Percentiles rank a stretch among this genome's conserved stretches.
Conservation (phyloP, 2,888 invertebrate genomes). For the Nemotelus pantherinus region DNA sequence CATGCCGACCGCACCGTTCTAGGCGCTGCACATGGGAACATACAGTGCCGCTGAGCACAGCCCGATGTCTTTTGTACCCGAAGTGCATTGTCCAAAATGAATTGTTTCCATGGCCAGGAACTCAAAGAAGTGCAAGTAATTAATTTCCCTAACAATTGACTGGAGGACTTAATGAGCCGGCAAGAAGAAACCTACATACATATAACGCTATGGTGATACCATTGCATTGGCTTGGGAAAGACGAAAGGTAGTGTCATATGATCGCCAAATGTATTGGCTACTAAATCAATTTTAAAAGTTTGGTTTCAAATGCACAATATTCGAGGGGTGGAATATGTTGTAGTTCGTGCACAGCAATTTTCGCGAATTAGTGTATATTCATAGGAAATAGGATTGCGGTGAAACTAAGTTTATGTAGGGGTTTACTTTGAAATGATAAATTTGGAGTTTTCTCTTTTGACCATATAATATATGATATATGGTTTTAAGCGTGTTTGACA, state of each 20-base stretch:
- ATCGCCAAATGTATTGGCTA: not conserved
- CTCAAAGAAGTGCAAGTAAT: conserved; percentile 22
- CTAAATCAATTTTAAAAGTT: not conserved
- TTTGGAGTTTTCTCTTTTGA: too few species aligned
- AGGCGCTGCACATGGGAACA: conserved; percentile 4
- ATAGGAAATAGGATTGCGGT: too few species aligned
- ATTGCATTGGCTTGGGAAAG: not conserved
- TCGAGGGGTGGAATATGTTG: too few species aligned
- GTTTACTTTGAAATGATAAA: too few species aligned
- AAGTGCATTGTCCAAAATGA: not conserved
- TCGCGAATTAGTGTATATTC: too few species aligned
- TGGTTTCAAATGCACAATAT: not conserved
- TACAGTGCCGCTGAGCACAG: not conserved
- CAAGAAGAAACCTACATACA: not conserved
- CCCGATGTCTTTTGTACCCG: not conserved
- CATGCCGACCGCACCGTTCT: not conserved
- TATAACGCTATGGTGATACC: not conserved
- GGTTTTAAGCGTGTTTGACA: too few species aligned
- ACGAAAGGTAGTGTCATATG: conserved; percentile 3
- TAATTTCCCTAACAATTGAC: conserved; percentile 19
- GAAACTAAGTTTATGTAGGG: too few species aligned
- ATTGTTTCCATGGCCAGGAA: conserved; percentile 18
- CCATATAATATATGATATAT: too few species aligned
- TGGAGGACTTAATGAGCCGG: conserved; percentile 4
- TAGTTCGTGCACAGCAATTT: too few species aligned